These are phyloP conservation scores for Stichodactyla mertensii DNA, from an alignment of 64 coral and sea anemone species.

Conservation along the genomic window DNA sequence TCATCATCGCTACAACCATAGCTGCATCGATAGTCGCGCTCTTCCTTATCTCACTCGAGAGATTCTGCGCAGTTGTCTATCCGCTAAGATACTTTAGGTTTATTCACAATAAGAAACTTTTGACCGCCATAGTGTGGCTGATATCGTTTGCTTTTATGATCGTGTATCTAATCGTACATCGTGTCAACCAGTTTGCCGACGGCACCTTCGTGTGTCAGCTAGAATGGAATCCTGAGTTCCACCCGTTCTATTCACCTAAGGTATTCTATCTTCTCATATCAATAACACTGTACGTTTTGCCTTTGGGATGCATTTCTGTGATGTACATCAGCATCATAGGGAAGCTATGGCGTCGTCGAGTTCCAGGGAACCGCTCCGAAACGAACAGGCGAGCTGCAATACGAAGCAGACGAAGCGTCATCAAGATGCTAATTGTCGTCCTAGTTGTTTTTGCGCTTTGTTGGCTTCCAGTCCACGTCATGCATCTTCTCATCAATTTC, in stretches of 20 bases:
- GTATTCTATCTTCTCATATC: neutral
- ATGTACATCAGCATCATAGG: slow-evolving; percentile 61
- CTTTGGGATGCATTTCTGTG: slow-evolving; percentile 43
- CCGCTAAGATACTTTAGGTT: neutral
- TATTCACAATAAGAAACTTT: slow-evolving; percentile 22
- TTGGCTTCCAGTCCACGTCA: slow-evolving; percentile 61
- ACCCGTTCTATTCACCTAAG: neutral
- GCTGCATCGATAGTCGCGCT: neutral
- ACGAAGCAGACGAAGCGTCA: slow-evolving; percentile 39
- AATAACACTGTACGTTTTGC: slow-evolving; percentile 36
- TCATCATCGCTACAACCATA: slow-evolving; percentile 12
- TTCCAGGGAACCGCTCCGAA: slow-evolving; percentile 39
- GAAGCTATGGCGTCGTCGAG: slow-evolving; percentile 53
- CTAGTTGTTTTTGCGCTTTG: slow-evolving; percentile 67
- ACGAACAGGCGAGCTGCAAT: slow-evolving; percentile 27
- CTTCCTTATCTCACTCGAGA: slow-evolving; percentile 4
- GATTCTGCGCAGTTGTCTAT: slow-evolving; percentile 13
- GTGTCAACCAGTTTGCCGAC: neutral
- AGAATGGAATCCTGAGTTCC: slow-evolving; percentile 24
- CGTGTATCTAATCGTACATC: neutral
- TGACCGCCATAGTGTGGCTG: slow-evolving; percentile 13
- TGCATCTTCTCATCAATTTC: slow-evolving; percentile 18
- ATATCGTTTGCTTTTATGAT: slow-evolving; percentile 17
- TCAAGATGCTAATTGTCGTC: slow-evolving; percentile 70
- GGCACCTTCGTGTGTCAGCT: neutral